phyloP scores from a whole-genome alignment of 1,140 invertebrate genomes.

The Drosophila athabasca region DNA sequence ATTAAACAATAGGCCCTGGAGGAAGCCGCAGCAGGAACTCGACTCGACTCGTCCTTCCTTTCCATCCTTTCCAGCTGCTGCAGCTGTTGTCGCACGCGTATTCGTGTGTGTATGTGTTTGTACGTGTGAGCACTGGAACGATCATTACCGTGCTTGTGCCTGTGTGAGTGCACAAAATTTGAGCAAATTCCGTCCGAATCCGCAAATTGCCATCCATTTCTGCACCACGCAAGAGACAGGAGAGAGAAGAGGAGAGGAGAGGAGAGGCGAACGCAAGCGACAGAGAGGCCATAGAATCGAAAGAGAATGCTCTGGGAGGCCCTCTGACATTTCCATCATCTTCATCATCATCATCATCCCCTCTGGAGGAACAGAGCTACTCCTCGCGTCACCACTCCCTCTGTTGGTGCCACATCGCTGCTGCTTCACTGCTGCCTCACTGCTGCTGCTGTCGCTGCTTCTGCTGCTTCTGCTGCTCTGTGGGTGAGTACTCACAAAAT shows the following conservation, averaged over 20 bases:
- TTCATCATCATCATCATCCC: no score
- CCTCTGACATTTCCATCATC: slow-evolving; percentile 76
- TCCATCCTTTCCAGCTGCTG: slow-evolving; percentile 29
- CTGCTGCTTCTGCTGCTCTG: slow-evolving; percentile 66
- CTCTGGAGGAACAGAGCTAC: slow-evolving; percentile 10
- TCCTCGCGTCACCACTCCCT: background rate
- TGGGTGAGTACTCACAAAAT: slow-evolving; percentile 60
- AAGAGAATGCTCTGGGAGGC: slow-evolving; percentile 70
- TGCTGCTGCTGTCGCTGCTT: slow-evolving; percentile 57
- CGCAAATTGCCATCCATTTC: slow-evolving; percentile 65
- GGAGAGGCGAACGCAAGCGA: slow-evolving; percentile 10
- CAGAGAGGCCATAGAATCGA: slow-evolving; percentile 6
- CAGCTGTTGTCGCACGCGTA: slow-evolving; percentile 12
- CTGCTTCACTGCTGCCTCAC: slow-evolving; percentile 74
- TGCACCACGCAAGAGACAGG: slow-evolving; percentile 16
- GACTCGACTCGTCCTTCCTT: slow-evolving; percentile 42
- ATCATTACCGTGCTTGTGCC: slow-evolving; percentile 34
- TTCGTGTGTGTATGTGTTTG: slow-evolving; percentile 7
- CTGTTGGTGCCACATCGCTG: slow-evolving; percentile 22
- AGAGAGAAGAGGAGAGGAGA: slow-evolving; percentile 2
- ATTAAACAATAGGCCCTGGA: background rate
- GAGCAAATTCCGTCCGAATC: slow-evolving; percentile 58
- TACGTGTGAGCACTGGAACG: slow-evolving; percentile 32
- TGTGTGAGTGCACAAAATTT: slow-evolving; percentile 50
- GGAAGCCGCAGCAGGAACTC: no score